These are phyloP conservation scores for Sebastes miniatus DNA, from an alignment of 2,797 vertebrate species.

Conservation along the genomic window DNA sequence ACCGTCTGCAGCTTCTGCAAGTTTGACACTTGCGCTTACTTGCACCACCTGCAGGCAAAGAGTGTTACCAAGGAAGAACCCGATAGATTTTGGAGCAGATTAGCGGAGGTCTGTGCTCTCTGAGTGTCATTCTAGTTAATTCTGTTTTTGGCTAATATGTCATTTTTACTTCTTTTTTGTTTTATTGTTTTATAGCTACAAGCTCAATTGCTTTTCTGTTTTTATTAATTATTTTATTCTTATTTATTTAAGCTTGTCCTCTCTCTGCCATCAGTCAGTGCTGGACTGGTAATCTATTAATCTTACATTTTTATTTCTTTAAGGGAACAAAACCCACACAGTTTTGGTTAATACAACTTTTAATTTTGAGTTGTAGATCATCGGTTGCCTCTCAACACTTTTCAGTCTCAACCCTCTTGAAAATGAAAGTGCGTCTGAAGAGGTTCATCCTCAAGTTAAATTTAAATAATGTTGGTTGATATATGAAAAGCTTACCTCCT, in stretches of 20 bases:
- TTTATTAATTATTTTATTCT: not conserved
- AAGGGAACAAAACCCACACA: not conserved
- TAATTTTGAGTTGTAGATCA: not conserved
- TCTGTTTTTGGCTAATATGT: not conserved
- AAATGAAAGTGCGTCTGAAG: not conserved
- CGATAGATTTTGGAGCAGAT: no score
- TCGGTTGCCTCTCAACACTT: not conserved
- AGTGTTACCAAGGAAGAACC: no score
- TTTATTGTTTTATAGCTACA: not conserved
- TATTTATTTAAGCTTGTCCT: not conserved
- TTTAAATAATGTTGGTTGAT: not conserved
- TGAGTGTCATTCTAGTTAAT: not conserved
- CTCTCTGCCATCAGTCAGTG: not conserved
- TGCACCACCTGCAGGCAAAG: not conserved
- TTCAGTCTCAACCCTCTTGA: not conserved
- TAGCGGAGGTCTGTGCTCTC: no score
- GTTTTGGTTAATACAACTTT: not conserved
- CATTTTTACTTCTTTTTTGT: not conserved
- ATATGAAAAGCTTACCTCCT: constrained; percentile 87
- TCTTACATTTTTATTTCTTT: not conserved
- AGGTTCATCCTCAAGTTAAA: not conserved
- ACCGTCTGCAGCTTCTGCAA: not conserved
- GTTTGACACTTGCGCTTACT: not conserved
- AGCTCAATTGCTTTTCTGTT: not conserved
- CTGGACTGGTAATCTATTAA: not conserved